Evolutionary conservation across 2,113 vertebrate genomes (phyloP), one percentile per base, ranked within the genome.

Genomic region (Sprattus sprattus): DNA sequence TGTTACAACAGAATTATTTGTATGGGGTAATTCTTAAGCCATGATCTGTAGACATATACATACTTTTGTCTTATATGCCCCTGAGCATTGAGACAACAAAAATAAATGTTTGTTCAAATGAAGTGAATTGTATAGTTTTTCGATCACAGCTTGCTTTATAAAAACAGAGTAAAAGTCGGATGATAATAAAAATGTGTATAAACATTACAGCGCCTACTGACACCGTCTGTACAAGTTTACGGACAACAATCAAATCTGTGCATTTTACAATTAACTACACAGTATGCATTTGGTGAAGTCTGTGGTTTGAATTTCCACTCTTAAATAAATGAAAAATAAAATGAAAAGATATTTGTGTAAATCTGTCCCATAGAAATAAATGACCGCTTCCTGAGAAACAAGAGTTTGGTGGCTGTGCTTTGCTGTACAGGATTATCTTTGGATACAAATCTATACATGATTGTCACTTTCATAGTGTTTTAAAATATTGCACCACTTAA

Each of bases 371-470:
- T 39, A 78, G 18, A 60, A 15, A 78, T 28, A 39, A 39, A 32
- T 39, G 28, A 16, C 71, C 32, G 39, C 15, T 39, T 78, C 71
- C 71, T 78, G 71, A 78, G 71, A 78, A 32, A 28, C 71, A 78
- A 78, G 28, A 78, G 71, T 78, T 75, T 32, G 28, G 71, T 78
- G 25, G 28, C 13, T 78, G 71, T 78, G 71, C 71, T 78, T 78
- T 78, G 32, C 71, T 39, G 2, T 16, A 78, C 71, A 39, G 13
- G 13, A 78, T 78, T 78, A 32, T 32, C 71, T 39, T 15, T 78
- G 39, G 39, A 39, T 39, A 39, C 2, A 2, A 39, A 39, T 39
- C 39, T 32, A 5, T 16, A 39, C 71, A 78, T 39, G 3, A 39
- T 39, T 78, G 28, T 1, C 71, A 78, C 28, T 78, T 78, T 6